Base-by-base conservation (phyloP, 2,797 vertebrate genomes). In the Pagetopsis macropterus region DNA sequence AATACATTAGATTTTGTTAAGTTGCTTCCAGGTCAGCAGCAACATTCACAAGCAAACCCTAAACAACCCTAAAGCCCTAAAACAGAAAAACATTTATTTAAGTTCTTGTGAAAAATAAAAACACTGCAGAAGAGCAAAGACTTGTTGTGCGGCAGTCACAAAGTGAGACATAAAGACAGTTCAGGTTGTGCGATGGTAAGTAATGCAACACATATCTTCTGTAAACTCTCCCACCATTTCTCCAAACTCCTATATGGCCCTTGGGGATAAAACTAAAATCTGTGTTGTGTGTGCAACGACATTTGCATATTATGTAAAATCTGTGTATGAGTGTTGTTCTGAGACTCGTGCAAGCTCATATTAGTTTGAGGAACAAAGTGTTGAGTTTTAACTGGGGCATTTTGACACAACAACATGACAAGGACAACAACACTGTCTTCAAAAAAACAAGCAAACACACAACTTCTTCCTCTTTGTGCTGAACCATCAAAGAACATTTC, bases 321-420 rank as follows among this genome's bases (percentile, higher is more conserved):
- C 6, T 78, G 70, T 33, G 49, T 19, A 5, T 3, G 46, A 70
- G 40, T 17, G 21, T 63, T 41, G 65, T 72, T 84, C 33, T 49
- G 79, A 81, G 73, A 76, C 59, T 73, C 2, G 37, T 51, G 19
- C 48, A 5, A 57, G 55, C 76, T 78, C 75, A 9, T 72, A 61
- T 81, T 75, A 81, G 84, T 81, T 87, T 84, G 75, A 81, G 66
- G 79, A 88, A 75, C 81, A 86, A 84, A 86, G 85, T 21, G 31
- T 1, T 4, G 74, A 77, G 83, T 82, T 87, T 74, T 87, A 91
- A 88, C 81, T 87, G 81, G 86, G 84, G 66, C 84, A 85, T 82
- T 64, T 15, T 5, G n/a, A 85, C 64, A 61, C 70, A 72, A 58
- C 83, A 74, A 85, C 77, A 75, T 50, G 70, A 84, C 89, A 76